Percentiles rank a stretch among this genome's conserved stretches.
Evolutionary conservation across 2,888 invertebrate genomes (phyloP).

Genomic region (Lepeophtheirus nordmannii): DNA sequence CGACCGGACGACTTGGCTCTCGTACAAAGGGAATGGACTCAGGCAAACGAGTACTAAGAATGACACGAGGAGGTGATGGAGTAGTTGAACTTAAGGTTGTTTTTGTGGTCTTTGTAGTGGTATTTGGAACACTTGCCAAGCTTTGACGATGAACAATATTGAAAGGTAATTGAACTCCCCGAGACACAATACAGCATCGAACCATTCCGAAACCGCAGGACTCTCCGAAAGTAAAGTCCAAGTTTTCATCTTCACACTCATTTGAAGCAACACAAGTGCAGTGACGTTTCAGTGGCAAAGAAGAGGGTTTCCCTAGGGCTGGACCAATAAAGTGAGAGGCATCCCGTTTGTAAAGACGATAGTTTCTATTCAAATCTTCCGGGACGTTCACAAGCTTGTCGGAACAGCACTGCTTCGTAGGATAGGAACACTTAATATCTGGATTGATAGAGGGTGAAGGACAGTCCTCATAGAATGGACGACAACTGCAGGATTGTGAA

Average conservation of each 20-base stretch:
- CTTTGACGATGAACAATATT: neutral
- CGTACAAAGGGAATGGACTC: too few species aligned
- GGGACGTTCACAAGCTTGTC: too few species aligned
- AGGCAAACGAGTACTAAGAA: too few species aligned
- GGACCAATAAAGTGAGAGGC: neutral
- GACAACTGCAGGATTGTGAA: neutral
- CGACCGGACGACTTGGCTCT: too few species aligned
- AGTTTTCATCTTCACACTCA: neutral
- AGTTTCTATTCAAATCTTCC: neutral
- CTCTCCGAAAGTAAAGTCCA: neutral
- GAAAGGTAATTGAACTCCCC: neutral
- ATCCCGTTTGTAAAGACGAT: neutral
- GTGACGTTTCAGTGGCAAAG: neutral
- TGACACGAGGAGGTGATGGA: too few species aligned
- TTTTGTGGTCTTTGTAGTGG: too few species aligned
- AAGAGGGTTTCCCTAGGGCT: neutral
- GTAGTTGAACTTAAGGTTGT: too few species aligned
- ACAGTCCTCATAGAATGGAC: neutral
- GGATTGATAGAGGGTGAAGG: neutral
- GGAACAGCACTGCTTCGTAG: neutral
- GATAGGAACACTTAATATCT: neutral
- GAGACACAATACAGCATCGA: neutral
- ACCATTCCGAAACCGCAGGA: slow-evolving; percentile 4
- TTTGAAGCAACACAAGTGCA: neutral
- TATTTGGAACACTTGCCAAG: too few species aligned